phyloP scores from a whole-genome alignment of 2,797 vertebrate species.

The Myioborus miniatus region DNA sequence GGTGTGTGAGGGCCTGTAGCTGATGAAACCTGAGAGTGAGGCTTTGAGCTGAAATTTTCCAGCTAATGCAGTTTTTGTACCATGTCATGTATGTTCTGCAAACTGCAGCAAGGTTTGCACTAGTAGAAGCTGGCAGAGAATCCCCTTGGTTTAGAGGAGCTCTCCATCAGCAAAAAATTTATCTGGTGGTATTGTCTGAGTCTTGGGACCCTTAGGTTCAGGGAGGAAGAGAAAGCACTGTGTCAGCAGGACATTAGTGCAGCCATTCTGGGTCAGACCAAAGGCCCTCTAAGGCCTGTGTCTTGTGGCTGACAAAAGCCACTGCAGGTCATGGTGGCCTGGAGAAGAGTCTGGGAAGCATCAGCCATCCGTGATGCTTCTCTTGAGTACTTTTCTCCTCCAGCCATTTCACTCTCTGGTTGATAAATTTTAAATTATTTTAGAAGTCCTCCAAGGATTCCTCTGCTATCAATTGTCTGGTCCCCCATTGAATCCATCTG shows the following conservation, averaged over 20 bases:
- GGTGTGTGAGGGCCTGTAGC: accelerated
- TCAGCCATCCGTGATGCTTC: accelerated
- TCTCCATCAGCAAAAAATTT: not conserved
- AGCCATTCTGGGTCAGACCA: not conserved
- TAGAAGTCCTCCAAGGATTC: not conserved
- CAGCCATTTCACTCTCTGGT: not conserved
- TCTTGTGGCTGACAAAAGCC: not conserved
- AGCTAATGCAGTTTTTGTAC: not conserved
- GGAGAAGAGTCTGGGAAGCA: not conserved
- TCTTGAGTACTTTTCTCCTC: not conserved
- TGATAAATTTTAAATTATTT: not conserved
- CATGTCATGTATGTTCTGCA: accelerated
- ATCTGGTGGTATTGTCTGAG: not conserved
- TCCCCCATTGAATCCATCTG: not conserved
- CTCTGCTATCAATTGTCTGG: not conserved
- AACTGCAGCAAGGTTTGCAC: not conserved
- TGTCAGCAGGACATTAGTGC: not conserved
- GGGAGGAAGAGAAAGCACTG: not conserved
- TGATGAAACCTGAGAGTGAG: not conserved
- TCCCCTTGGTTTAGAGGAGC: not conserved
- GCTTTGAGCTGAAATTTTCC: not conserved
- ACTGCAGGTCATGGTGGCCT: not conserved
- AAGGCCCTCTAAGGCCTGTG: accelerated
- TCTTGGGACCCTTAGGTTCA: not conserved
- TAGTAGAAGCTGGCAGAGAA: not conserved